These are phyloP conservation scores for Acanthisitta chloris DNA, from an alignment of 2,113 vertebrate species.

Conservation along the genomic window DNA sequence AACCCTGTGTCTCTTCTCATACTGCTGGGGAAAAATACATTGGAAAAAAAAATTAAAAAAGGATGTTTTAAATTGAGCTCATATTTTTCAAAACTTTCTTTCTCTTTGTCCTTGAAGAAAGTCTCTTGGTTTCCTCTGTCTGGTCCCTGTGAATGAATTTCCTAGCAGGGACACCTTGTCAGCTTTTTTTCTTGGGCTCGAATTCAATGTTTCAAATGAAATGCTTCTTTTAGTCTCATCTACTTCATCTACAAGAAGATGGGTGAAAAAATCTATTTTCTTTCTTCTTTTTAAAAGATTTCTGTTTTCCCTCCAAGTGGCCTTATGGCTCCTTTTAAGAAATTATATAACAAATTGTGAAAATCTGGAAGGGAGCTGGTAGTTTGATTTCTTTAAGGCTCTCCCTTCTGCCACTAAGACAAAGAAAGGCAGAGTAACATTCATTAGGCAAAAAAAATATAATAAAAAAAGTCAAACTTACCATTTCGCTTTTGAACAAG, in stretches of 20 bases:
- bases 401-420: conserved; percentile 44
- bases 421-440: conserved; percentile 47
- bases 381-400: conserved; percentile 44
- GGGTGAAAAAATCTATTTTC: conserved; percentile 21
- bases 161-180: conserved; percentile 33
- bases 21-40: not conserved
- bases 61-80: not conserved
- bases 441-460: not conserved
- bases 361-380: conserved; percentile 40
- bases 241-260: conserved; percentile 39
- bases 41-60: not conserved
- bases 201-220: conserved; percentile 57
- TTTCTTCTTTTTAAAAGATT: conserved; percentile 46
- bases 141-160: conserved; percentile 7
- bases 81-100: conserved; percentile 21
- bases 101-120: conserved; percentile 42
- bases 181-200: not conserved
- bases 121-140: not conserved
- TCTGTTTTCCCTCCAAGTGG: not conserved
- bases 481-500: conserved; percentile 57
- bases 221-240: conserved; percentile 39
- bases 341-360: conserved; percentile 50
- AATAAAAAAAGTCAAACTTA: conserved; percentile 24
- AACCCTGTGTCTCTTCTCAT: not conserved
- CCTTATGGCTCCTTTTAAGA: conserved; percentile 55